Conservation (phyloP, 2,797 vertebrate genomes). For the Crocidura indochinensis region DNA sequence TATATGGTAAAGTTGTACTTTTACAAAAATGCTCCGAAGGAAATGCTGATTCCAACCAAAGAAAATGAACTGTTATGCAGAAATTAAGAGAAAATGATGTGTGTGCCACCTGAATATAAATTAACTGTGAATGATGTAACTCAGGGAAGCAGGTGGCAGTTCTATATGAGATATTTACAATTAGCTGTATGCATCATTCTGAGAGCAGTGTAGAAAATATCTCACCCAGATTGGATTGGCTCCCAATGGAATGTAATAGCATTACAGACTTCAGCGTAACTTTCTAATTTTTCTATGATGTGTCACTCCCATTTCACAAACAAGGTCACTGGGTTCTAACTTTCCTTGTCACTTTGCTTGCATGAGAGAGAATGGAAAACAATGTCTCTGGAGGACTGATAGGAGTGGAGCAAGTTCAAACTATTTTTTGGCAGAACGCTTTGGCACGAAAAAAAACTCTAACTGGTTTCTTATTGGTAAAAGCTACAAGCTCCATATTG, state of each 20-base stretch:
- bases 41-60: constrained; percentile 82
- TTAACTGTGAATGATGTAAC: constrained; percentile 78
- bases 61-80: constrained; percentile 82
- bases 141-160: constrained; percentile 80
- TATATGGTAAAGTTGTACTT: constrained; percentile 57
- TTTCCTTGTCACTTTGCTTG: constrained; percentile 63
- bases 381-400: constrained; percentile 31
- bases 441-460: constrained; percentile 55
- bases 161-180: constrained; percentile 81
- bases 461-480: constrained; percentile 72
- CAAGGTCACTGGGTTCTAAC: constrained; percentile 56
- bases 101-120: constrained; percentile 81
- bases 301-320: constrained; percentile 59
- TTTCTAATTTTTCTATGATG: constrained; percentile 56
- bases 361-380: constrained; percentile 40
- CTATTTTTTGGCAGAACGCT: constrained; percentile 52
- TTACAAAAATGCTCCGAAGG: constrained; percentile 53
- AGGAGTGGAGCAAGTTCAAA: constrained; percentile 70
- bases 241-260: constrained; percentile 57
- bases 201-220: constrained; percentile 49
- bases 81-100: constrained; percentile 83
- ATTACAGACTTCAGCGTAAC: constrained; percentile 50
- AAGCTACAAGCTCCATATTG: constrained; percentile 63
- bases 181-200: constrained; percentile 76
- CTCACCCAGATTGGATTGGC: constrained; percentile 59